phyloP scores from a whole-genome alignment of 2,888 invertebrate genomes.

The Petrophora chlorosata region DNA sequence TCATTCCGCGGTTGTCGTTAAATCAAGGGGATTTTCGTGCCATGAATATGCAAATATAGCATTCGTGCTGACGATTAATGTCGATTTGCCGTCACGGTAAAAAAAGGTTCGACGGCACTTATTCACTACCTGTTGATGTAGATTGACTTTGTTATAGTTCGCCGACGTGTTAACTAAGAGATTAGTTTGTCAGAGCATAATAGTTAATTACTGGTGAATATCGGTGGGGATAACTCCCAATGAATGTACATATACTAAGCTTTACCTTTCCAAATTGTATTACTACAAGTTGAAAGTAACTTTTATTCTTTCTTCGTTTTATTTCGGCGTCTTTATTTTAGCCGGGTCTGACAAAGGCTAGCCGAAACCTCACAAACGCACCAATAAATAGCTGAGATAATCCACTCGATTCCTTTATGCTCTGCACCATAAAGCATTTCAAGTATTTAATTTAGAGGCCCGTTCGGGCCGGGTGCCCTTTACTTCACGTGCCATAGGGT shows the following conservation, averaged over 20 bases:
- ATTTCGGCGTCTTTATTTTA: not conserved
- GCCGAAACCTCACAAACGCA: conserved; percentile 1
- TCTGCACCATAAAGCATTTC: conserved; percentile 22
- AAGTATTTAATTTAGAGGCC: conserved; percentile 23
- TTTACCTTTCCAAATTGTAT: too few species aligned
- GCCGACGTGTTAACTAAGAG: not conserved
- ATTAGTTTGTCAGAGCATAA: too few species aligned
- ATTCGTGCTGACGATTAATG: conserved; percentile 60
- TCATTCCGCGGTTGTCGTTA: conserved; percentile 60
- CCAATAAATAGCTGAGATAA: conserved; percentile 2
- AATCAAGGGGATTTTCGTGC: conserved; percentile 60
- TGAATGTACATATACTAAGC: too few species aligned
- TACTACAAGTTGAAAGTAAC: too few species aligned
- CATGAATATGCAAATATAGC: conserved; percentile 71
- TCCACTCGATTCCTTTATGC: not conserved
- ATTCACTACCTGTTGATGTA: conserved; percentile 52
- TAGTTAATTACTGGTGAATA: too few species aligned
- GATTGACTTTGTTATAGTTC: conserved; percentile 10
- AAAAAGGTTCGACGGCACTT: conserved; percentile 47
- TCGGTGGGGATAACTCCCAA: too few species aligned
- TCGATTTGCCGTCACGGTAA: conserved; percentile 54
- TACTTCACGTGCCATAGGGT: conserved; percentile 45
- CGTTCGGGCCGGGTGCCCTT: conserved; percentile 23
- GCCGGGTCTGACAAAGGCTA: not conserved
- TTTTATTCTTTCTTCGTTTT: too few species aligned